These are phyloP conservation scores for Cyrtorhinus lividipennis DNA, from an alignment of 1,140 invertebrate species.

Conservation along the genomic window DNA sequence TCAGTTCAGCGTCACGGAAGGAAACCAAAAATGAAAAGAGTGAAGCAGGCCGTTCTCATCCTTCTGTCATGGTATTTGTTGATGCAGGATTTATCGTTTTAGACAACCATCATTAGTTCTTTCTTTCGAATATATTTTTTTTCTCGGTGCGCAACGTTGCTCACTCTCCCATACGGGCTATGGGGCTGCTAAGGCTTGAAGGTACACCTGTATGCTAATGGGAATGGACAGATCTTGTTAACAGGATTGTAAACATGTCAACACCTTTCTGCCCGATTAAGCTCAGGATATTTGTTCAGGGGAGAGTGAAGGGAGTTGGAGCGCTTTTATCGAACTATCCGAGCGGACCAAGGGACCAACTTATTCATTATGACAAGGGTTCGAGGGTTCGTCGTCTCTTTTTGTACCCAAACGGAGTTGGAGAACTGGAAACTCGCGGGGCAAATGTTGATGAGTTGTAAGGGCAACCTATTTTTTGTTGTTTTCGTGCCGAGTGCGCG, in stretches of 20 bases:
- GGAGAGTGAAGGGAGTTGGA: not conserved
- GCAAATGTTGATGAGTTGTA: no score
- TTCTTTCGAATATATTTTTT: not conserved
- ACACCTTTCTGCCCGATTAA: slow-evolving; percentile 5
- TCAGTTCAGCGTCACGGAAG: slow-evolving; percentile 2
- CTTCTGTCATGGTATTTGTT: not conserved
- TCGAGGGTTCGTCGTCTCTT: not conserved
- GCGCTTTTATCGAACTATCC: not conserved
- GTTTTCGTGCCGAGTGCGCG: no score
- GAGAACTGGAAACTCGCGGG: no score
- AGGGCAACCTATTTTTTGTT: no score
- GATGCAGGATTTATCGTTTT: not conserved
- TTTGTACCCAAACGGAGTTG: not conserved
- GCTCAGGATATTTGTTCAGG: not conserved
- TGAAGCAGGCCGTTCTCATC: not conserved
- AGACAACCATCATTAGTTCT: not conserved
- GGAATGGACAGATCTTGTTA: slow-evolving; percentile 1
- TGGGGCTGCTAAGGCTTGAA: not conserved
- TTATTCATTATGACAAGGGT: slow-evolving; percentile 1
- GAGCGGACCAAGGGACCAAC: not conserved
- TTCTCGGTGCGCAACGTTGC: no score
- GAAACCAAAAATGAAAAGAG: not conserved
- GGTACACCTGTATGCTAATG: slow-evolving; percentile 7
- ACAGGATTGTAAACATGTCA: slow-evolving; percentile 7
- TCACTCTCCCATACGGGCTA: not conserved